These are phyloP conservation scores for Meghimatium bilineatum DNA, from an alignment of 2,888 invertebrate species.

Conservation along the genomic window DNA sequence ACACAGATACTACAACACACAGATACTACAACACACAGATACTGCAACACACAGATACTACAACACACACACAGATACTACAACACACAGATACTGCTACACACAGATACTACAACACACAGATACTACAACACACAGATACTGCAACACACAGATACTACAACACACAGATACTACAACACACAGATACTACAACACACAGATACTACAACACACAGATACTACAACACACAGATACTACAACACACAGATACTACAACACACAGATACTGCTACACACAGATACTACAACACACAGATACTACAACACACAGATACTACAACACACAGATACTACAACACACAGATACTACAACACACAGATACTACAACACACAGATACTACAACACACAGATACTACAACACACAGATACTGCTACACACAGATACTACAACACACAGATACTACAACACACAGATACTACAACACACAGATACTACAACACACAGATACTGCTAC, in stretches of 20 bases:
- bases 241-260: conserved; percentile 18
- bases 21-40: conserved; percentile 5
- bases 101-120: conserved; percentile 9
- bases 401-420: conserved; percentile 3
- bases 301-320: too few species aligned
- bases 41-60: conserved; percentile 13
- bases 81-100: too few species aligned
- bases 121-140: too few species aligned
- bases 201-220: conserved; percentile 3
- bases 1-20: conserved; percentile 11
- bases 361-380: conserved; percentile 5
- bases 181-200: conserved; percentile 9
- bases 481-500: conserved; percentile 3
- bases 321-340: conserved; percentile 14
- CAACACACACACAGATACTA: too few species aligned
- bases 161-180: conserved; percentile 15
- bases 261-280: conserved; percentile 3
- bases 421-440: conserved; percentile 26
- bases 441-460: too few species aligned
- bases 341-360: conserved; percentile 11
- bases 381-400: conserved; percentile 13
- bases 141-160: conserved; percentile 13
- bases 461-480: conserved; percentile 13
- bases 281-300: conserved; percentile 23
- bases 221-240: conserved; percentile 17